Evolutionary conservation across 2,888 invertebrate genomes (phyloP).

Genomic region (Dolichomitus sp.): DNA sequence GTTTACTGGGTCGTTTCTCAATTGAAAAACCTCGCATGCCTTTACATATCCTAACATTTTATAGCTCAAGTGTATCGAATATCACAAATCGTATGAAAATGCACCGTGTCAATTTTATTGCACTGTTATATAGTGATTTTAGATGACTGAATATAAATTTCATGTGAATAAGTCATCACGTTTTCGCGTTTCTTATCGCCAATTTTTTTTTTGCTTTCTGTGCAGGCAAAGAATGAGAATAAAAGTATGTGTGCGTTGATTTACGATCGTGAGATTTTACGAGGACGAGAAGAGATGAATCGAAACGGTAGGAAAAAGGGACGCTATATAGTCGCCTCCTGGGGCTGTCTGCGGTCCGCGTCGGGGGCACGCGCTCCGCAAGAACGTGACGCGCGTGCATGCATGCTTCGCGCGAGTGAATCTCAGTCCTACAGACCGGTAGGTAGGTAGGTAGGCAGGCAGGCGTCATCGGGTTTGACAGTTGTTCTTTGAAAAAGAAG

Average conservation of each 20-base stretch:
- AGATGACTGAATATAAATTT: neutral
- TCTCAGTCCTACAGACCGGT: constrained; percentile 7
- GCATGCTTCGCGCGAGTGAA: constrained; percentile 25
- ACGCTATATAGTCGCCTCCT: constrained; percentile 3
- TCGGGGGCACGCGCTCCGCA: constrained; percentile 40
- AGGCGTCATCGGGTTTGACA: constrained; percentile 65
- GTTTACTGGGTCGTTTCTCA: too few species aligned
- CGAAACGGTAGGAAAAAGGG: constrained; percentile 46
- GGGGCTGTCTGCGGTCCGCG: constrained; percentile 24
- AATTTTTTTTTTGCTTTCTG: constrained; percentile 12
- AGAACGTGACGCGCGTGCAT: constrained; percentile 50
- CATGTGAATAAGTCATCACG: constrained; percentile 24
- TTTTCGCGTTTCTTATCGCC: constrained; percentile 4
- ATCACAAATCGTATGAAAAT: neutral
- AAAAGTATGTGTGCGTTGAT: constrained; percentile 45
- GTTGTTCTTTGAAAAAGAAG: constrained; percentile 73
- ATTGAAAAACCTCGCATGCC: neutral
- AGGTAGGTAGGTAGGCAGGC: constrained; percentile 14
- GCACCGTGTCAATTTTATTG: neutral
- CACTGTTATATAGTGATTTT: neutral
- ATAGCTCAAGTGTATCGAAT: neutral
- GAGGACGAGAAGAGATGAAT: constrained; percentile 67
- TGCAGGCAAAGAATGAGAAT: neutral
- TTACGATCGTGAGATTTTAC: constrained; percentile 68
- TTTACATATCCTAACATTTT: neutral